Base-by-base conservation (phyloP, 2,797 vertebrate species). In the Halcyon leucocephala region DNA sequence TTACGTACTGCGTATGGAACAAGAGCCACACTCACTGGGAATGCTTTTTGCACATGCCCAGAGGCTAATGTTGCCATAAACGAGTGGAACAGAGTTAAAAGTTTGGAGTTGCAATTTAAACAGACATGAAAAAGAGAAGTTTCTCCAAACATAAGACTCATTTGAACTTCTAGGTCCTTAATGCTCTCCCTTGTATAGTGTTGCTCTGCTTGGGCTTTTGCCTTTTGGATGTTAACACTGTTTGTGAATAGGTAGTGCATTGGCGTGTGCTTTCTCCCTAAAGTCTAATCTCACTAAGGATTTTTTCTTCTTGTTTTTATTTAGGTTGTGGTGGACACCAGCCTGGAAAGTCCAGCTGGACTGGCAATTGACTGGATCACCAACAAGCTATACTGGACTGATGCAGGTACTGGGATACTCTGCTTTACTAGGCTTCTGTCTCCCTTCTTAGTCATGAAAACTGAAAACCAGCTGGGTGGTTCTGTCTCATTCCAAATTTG, bases 341-440 rank as follows among this genome's bases (percentile, higher is more conserved):
- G 99, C 97, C 97, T 99, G 96, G 99, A 99, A 98, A 99, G 99
- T 88, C 99, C 99, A 28, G 99, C 99, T 37, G 99, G 99, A 92
- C 92, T 99, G 96, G 99, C 99, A 22, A 99, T 99, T 87, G 99
- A 99, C 95, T 99, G 99, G 99, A 98, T 99, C 91, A 99, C 99
- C 89, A 98, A 98, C 96, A 99, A 99, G 92, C 98, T 99, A 0
- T 99, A 99, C 95, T 99, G 99, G 99, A 99, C 99, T 16, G 99
- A 99, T 96, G 99, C 99, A 98, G 99, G 99, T 99, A 98, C 91
- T 88, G 55, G 41, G 55, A 41, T 88, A 31, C 28, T 89, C 48
- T 91, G 33, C 62, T 91, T 80, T 73, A 52, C 11, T 25, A 64
- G 33, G 7, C 5, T 74, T 86, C 46, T 76, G 6, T 87, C 33